These are phyloP conservation scores for Crossocerus cetratus DNA, from an alignment of 2,888 invertebrate species.

Conservation along the genomic window DNA sequence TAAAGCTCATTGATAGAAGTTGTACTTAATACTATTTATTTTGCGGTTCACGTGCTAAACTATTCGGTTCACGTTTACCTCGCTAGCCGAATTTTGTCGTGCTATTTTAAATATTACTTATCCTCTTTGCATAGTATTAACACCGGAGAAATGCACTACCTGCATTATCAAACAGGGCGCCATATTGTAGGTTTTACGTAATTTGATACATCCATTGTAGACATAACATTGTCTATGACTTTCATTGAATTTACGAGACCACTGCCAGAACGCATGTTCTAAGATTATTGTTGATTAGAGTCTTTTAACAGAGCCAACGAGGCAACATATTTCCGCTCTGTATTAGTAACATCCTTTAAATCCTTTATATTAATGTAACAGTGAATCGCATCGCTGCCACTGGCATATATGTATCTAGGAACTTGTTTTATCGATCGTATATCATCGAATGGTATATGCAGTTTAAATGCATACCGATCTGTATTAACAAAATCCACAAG, in stretches of 20 bases:
- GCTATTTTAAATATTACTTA: slow-evolving; percentile 38
- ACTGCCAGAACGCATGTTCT: slow-evolving; percentile 67
- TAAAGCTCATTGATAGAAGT: slow-evolving; percentile 20
- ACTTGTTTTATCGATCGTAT: slow-evolving; percentile 30
- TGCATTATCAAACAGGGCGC: background rate
- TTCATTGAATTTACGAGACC: slow-evolving; percentile 58
- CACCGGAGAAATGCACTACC: slow-evolving; percentile 10
- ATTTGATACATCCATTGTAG: slow-evolving; percentile 58
- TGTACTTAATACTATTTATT: slow-evolving; percentile 45
- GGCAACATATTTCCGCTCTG: background rate
- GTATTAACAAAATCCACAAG: slow-evolving; percentile 30
- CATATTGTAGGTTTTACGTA: slow-evolving; percentile 25
- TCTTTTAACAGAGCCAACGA: slow-evolving; percentile 41
- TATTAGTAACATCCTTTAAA: slow-evolving; percentile 32
- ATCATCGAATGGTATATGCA: slow-evolving; percentile 35
- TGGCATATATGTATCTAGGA: slow-evolving; percentile 45
- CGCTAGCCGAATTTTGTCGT: slow-evolving; percentile 36
- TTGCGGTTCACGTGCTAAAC: slow-evolving; percentile 29
- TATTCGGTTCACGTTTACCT: slow-evolving; percentile 28
- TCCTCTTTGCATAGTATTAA: slow-evolving; percentile 28
- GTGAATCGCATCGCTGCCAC: slow-evolving; percentile 47
- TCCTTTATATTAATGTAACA: slow-evolving; percentile 38
- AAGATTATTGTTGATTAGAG: slow-evolving; percentile 50
- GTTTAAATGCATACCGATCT: slow-evolving; percentile 17
- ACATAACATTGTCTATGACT: slow-evolving; percentile 59